Percentiles rank a stretch among this genome's conserved stretches.
Conservation (phyloP, 2,113 vertebrate species). For the Oenanthe oenanthe region DNA sequence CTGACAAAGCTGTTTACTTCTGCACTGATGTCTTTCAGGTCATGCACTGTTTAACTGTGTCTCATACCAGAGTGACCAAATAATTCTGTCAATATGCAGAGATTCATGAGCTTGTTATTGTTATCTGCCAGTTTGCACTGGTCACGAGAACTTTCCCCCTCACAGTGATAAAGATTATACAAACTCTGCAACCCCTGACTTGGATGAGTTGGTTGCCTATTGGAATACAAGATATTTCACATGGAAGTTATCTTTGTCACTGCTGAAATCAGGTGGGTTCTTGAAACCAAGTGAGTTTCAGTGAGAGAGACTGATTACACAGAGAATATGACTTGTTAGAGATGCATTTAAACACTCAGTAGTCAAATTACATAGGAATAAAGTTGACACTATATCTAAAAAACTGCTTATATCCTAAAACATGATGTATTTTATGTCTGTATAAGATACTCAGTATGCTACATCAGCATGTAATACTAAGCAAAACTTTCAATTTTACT, state of each 20-base stretch:
- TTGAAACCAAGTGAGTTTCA: background rate
- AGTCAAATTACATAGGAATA: background rate
- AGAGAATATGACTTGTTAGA: background rate
- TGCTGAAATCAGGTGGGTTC: background rate
- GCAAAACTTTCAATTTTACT: background rate
- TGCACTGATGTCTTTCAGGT: background rate
- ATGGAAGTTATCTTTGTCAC: background rate
- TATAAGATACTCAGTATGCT: background rate
- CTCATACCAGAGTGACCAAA: background rate
- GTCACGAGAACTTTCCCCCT: background rate
- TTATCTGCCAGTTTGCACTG: background rate
- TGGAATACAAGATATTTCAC: background rate
- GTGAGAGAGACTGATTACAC: background rate
- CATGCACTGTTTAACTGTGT: background rate
- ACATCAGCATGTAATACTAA: background rate
- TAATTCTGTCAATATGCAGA: background rate
- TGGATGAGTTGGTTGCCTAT: background rate
- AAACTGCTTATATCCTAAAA: background rate
- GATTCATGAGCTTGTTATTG: background rate
- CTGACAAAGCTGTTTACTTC: background rate
- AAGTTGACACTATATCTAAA: background rate
- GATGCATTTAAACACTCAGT: background rate
- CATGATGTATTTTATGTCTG: background rate
- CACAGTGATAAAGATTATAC: background rate
- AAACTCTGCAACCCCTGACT: background rate